Evolutionary conservation across 2,888 invertebrate genomes (phyloP), one percentile per base, ranked within the genome.

Genomic region (Sclerodermus sp.): DNA sequence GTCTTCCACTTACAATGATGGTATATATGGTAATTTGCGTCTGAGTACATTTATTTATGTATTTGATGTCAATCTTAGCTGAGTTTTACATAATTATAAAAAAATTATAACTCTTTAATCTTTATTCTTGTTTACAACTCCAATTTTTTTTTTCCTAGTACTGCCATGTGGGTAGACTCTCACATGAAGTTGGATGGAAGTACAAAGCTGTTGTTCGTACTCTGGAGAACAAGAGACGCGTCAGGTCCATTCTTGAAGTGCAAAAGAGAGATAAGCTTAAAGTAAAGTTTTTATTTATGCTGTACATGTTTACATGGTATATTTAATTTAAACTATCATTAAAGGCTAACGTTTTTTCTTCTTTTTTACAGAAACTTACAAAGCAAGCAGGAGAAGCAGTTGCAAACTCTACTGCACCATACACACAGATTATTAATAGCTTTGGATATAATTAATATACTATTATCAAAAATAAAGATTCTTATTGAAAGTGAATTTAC

Each of bases 141-240:
- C 6, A 15, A 4, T n/a, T 38, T 31, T 29, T 44, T 14, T 2
- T 18, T 37, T 18, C 82, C 43, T 77, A 95, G 93, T 98, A 90
- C 84, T 97, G 96, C 81, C 89, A 90, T 68, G 87, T 99, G 55
- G 97, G 97, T 55, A 90, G 98, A 68, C 84, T 99, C 62, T 94
- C 97, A 39, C 93, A 96, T 79, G 99, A 99, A 82, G 96, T 99
- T 52, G 99, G 99, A 73, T 99, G 99, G 99, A 99, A 99, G 81
- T 99, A 99, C 86, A 90, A 95, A 79, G 87, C 89, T 62, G 97
- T 99, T 47, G 93, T 99, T 52, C 89, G 91, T 77, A 93, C 95
- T 59, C 83, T 99, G 64, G 99, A 99, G 81, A 88, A 91, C 76
- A 97, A 96, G 85, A 89, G 99, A 74, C 93, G 93, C 80, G 87